Percentiles rank a stretch among this genome's conserved stretches.
Evolutionary conservation across 2,888 invertebrate genomes (phyloP).

Genomic region (Agriopis aurantiaria): DNA sequence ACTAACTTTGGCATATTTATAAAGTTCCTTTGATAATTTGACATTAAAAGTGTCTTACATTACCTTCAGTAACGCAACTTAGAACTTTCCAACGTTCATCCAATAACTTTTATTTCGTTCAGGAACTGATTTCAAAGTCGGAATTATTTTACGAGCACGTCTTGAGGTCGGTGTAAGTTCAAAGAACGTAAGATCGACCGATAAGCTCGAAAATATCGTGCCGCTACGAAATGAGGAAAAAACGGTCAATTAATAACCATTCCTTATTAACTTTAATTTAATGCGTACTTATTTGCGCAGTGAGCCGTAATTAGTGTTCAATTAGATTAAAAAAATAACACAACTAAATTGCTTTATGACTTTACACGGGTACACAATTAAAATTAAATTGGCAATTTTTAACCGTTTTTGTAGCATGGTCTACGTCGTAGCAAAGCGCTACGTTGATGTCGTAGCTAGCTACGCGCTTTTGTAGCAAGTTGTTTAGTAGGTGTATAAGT

Average conservation of each 20-base stretch:
- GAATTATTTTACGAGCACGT: conserved; percentile 52
- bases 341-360: conserved; percentile 20
- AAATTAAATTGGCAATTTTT: conserved; percentile 14
- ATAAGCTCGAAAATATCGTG: conserved; percentile 61
- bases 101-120: conserved; percentile 43
- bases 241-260: conserved; percentile 42
- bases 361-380: conserved; percentile 19
- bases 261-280: conserved; percentile 32
- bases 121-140: conserved; percentile 54
- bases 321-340: conserved; percentile 30
- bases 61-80: conserved; percentile 24
- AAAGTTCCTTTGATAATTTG: conserved; percentile 14
- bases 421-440: conserved; percentile 15
- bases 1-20: conserved; percentile 7
- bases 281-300: conserved; percentile 25
- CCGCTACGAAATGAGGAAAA: conserved; percentile 41
- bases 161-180: conserved; percentile 58
- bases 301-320: conserved; percentile 30
- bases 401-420: not conserved
- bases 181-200: conserved; percentile 73
- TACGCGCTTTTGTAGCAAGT: not conserved
- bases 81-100: conserved; percentile 38
- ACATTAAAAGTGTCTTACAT: conserved; percentile 43
- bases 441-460: conserved; percentile 8
- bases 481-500: no score